Evolutionary conservation across 30 jellyfish, hydroid and myxozoan genomes (phyloP).

Genomic region (Cassiopea xamachana): DNA sequence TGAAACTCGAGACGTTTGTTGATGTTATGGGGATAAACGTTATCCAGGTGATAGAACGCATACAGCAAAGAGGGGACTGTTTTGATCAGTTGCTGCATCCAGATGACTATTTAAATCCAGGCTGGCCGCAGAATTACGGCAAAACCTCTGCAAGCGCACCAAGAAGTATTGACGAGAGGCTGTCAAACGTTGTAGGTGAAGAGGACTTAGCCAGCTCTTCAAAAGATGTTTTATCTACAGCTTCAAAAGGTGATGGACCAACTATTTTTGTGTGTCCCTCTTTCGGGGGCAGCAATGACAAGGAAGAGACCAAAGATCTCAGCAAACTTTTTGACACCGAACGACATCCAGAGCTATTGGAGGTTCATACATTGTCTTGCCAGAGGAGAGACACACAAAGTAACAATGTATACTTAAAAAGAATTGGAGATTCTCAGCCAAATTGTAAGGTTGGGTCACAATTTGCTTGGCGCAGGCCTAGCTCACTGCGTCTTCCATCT

Average conservation of each 20-base stretch:
- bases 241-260: background rate
- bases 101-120: conserved; percentile 65
- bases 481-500: conserved; percentile 8
- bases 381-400: background rate
- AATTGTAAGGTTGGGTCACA: background rate
- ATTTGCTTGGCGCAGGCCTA: conserved; percentile 41
- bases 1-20: conserved; percentile 87
- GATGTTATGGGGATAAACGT: conserved; percentile 88
- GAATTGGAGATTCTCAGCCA: background rate
- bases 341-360: background rate
- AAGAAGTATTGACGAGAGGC: background rate
- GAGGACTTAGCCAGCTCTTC: background rate
- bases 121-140: conserved; percentile 51
- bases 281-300: too few species aligned
- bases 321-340: background rate
- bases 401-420: background rate
- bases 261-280: background rate
- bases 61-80: conserved; percentile 52
- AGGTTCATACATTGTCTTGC: background rate
- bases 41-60: conserved; percentile 78
- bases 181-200: background rate
- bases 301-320: too few species aligned
- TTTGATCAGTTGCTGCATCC: conserved; percentile 61
- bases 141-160: background rate
- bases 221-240: background rate